phyloP scores from a whole-genome alignment of 1,140 invertebrate species.

The Calliphora vicina region DNA sequence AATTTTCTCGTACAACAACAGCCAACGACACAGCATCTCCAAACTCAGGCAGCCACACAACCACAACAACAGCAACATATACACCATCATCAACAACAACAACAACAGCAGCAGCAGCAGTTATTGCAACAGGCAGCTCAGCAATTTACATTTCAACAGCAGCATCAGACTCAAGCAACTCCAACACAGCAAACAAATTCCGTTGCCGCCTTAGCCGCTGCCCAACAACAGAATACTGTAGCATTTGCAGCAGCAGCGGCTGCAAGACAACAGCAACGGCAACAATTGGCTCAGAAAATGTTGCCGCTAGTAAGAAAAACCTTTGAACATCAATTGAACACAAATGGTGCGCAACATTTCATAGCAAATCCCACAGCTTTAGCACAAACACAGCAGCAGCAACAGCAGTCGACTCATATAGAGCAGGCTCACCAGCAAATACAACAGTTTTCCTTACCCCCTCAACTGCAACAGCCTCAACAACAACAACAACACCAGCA shows the following conservation, averaged over 20 bases:
- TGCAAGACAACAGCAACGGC: constrained; percentile 51
- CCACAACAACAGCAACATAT: constrained; percentile 28
- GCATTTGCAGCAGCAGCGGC: constrained; percentile 41
- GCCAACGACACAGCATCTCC: constrained; percentile 21
- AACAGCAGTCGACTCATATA: constrained; percentile 36
- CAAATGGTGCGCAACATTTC: constrained; percentile 51
- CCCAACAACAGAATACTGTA: constrained; percentile 42
- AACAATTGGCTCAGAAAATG: constrained; percentile 43
- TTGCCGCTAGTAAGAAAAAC: constrained; percentile 39
- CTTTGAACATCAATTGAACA: constrained; percentile 38
- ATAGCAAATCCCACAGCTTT: constrained; percentile 40
- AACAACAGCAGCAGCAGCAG: constrained; percentile 36
- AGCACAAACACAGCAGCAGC: constrained; percentile 32
- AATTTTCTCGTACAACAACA: constrained; percentile 59
- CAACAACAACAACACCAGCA: constrained; percentile 50
- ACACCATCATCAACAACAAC: constrained; percentile 36
- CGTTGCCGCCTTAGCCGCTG: constrained; percentile 46
- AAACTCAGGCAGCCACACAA: not conserved
- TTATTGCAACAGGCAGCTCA: constrained; percentile 47
- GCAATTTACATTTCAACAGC: constrained; percentile 44
- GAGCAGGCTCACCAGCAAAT: constrained; percentile 33
- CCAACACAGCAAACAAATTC: constrained; percentile 36
- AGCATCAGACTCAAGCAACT: constrained; percentile 53
- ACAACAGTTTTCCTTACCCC: constrained; percentile 35
- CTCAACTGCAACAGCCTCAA: constrained; percentile 42